Conservation (phyloP, 2,797 vertebrate genomes). For the Sorex maritimensis region DNA sequence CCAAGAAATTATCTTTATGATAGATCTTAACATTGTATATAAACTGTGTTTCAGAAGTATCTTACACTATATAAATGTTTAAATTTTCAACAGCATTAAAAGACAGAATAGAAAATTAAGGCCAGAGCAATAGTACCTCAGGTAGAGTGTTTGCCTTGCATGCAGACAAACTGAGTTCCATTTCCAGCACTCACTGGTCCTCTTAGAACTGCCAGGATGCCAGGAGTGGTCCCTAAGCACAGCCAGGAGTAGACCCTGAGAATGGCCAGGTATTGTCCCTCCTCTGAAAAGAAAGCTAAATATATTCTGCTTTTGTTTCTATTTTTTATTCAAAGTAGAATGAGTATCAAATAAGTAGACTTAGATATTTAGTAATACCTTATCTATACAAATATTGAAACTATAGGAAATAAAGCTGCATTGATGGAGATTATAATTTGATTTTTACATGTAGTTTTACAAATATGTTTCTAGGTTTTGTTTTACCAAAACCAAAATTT, state of each 20-base stretch:
- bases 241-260: too few species aligned
- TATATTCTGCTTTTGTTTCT: slow-evolving; percentile 22
- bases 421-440: slow-evolving; percentile 2
- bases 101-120: slow-evolving; percentile 32
- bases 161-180: too few species aligned
- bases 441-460: neutral
- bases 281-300: neutral
- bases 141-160: too few species aligned
- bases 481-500: slow-evolving; percentile 30
- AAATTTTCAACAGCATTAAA: slow-evolving; percentile 34
- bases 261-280: too few species aligned
- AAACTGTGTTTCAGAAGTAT: neutral
- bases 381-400: slow-evolving; percentile 1
- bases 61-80: slow-evolving; percentile 1
- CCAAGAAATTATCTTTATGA: slow-evolving; percentile 8
- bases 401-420: neutral
- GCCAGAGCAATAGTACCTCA: too few species aligned
- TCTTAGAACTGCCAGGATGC: too few species aligned
- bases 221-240: too few species aligned
- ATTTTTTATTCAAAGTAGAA: slow-evolving; percentile 13
- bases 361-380: neutral
- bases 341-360: slow-evolving; percentile 47
- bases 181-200: too few species aligned
- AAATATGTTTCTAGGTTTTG: neutral
- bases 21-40: neutral